phyloP scores from a whole-genome alignment of 2,888 invertebrate genomes.

The Zeuzera pyrina region DNA sequence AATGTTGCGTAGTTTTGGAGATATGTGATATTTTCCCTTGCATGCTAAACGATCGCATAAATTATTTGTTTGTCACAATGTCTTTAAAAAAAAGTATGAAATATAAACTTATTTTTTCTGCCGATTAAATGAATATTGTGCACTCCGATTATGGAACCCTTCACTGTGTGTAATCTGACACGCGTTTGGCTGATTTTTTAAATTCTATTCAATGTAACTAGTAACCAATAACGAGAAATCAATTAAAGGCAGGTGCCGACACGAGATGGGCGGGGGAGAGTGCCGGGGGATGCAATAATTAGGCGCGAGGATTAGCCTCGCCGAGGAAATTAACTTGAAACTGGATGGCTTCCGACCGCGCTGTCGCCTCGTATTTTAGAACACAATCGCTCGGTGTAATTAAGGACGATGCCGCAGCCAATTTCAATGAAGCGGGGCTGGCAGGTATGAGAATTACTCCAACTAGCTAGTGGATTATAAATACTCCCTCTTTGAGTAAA shows the following conservation, averaged over 20 bases:
- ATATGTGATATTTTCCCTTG: too few relatives aligned
- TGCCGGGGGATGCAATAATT: slow-evolving; percentile 43
- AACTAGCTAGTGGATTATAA: not conserved
- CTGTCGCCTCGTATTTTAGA: slow-evolving; percentile 7
- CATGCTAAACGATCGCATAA: too few relatives aligned
- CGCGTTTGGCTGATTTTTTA: too few relatives aligned
- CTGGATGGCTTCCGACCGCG: slow-evolving; percentile 28
- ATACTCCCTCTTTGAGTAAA: not conserved
- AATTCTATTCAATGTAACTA: too few relatives aligned
- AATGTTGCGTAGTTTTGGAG: too few relatives aligned
- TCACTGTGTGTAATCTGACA: too few relatives aligned
- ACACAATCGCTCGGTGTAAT: slow-evolving; percentile 8
- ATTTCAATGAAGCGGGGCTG: not conserved
- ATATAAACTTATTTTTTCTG: too few relatives aligned
- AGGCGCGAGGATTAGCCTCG: slow-evolving; percentile 54
- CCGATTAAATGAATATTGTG: too few relatives aligned
- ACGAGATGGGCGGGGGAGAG: slow-evolving; percentile 8
- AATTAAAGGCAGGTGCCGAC: slow-evolving; percentile 9
- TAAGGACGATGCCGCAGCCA: slow-evolving; percentile 3
- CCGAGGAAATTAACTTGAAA: slow-evolving; percentile 57
- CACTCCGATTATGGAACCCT: too few relatives aligned
- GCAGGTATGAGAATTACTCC: not conserved
- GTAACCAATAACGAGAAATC: too few relatives aligned
- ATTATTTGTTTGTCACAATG: too few relatives aligned
- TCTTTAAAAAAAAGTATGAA: too few relatives aligned